These are phyloP conservation scores for Micrasema longulum DNA, from an alignment of 1,140 invertebrate species.

Conservation along the genomic window DNA sequence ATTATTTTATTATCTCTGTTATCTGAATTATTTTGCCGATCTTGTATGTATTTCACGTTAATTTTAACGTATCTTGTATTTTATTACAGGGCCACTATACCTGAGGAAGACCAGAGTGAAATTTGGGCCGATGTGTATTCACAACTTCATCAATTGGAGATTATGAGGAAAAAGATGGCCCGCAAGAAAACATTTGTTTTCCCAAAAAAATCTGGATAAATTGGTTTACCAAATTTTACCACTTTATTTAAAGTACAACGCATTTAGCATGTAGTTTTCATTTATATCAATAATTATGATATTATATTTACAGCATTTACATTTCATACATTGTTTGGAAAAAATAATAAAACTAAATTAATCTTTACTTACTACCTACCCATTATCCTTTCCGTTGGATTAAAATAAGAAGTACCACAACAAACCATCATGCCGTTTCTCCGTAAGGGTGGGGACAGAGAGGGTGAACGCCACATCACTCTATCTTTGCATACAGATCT, in stretches of 20 bases:
- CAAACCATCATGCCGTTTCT: too few relatives aligned
- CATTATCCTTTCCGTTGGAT: background rate
- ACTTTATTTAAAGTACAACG: background rate
- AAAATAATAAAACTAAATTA: background rate
- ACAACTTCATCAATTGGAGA: constrained; percentile 78
- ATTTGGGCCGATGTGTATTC: constrained; percentile 87
- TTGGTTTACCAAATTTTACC: background rate
- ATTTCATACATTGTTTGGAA: background rate
- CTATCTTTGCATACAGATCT: too few relatives aligned
- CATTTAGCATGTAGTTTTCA: background rate
- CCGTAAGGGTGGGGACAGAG: too few relatives aligned
- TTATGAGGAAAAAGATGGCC: constrained; percentile 75
- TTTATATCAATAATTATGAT: background rate
- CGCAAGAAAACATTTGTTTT: constrained; percentile 75
- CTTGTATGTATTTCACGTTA: too few relatives aligned
- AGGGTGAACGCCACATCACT: too few relatives aligned
- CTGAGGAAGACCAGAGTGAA: constrained; percentile 86
- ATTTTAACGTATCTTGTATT: too few relatives aligned
- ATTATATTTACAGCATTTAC: background rate
- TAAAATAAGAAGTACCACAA: background rate
- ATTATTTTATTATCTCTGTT: too few relatives aligned
- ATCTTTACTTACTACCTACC: background rate
- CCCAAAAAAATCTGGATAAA: constrained; percentile 72
- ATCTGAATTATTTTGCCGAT: too few relatives aligned
- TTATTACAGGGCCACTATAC: constrained; percentile 77